A percentile compares a stretch with the other conserved stretches of the same genome.
Conservation (phyloP, 2,113 vertebrate genomes). For the Orycteropus afer region DNA sequence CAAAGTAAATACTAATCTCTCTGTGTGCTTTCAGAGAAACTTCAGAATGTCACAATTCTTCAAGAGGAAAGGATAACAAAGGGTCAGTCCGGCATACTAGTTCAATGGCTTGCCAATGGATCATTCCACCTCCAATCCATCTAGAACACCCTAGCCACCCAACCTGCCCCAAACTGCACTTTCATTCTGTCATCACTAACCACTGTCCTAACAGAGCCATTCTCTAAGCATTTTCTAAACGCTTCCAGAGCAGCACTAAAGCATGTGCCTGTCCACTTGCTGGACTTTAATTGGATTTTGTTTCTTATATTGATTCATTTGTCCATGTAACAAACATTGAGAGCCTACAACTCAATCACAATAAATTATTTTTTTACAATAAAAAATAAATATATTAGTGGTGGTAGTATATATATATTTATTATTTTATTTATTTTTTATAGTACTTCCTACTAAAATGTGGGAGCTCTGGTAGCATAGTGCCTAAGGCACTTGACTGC, state of each 20-base stretch:
- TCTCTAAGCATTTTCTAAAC: not conserved
- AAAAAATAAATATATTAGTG: no score
- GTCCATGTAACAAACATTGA: slow-evolving; percentile 8
- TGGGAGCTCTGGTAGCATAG: no score
- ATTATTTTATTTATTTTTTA: no score
- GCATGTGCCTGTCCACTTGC: slow-evolving; percentile 4
- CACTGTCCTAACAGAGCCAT: not conserved
- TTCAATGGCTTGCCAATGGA: not conserved
- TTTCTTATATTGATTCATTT: slow-evolving; percentile 2
- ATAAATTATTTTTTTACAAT: not conserved
- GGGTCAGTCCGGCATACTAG: not conserved
- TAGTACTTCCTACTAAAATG: no score
- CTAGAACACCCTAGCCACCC: not conserved
- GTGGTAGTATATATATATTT: no score
- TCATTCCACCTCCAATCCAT: not conserved
- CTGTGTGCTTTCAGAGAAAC: not conserved
- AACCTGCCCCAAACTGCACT: slow-evolving; percentile 6
- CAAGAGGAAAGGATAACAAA: not conserved
- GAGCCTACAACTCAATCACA: not conserved
- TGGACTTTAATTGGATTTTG: not conserved
- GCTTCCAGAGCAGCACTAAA: not conserved
- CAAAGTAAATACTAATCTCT: not conserved
- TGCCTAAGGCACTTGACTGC: no score
- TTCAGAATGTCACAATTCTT: slow-evolving; percentile 12
- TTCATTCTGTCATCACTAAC: not conserved